Evolutionary conservation across 23 tunicate species (phyloP).

Genomic region (Halocynthia roretzi): DNA sequence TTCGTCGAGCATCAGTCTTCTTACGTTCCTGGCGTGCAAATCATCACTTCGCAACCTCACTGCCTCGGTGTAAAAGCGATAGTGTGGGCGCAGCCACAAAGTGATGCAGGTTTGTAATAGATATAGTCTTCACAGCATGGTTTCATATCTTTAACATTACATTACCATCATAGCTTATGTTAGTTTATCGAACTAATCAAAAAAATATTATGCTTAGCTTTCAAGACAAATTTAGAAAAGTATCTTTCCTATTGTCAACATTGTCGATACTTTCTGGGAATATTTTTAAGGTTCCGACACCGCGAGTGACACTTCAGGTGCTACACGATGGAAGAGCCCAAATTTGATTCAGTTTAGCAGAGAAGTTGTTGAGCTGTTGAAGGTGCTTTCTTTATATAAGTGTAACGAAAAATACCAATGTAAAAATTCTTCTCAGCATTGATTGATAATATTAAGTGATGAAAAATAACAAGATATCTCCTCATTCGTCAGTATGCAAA

Average conservation of each 20-base stretch:
- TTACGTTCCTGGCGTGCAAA: conserved; percentile 84
- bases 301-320: conserved; percentile 44
- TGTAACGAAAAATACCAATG: no score
- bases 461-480: no score
- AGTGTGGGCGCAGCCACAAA: conserved; percentile 73
- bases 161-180: neutral
- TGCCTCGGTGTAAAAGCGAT: conserved; percentile 38
- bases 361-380: conserved; percentile 60
- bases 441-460: no score
- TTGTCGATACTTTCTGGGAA: neutral
- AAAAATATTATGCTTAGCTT: neutral
- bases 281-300: conserved; percentile 49
- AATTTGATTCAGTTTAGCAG: conserved; percentile 35
- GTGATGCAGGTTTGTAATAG: conserved; percentile 29
- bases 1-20: conserved; percentile 63
- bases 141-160: neutral
- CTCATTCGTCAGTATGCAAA: no score
- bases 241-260: neutral
- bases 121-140: neutral
- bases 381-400: conserved; percentile 28
- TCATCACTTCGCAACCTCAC: conserved; percentile 33
- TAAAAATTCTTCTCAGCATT: no score
- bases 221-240: neutral
- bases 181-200: neutral
- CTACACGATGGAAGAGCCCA: conserved; percentile 50